These are phyloP conservation scores for Thecophora atra DNA, from an alignment of 2,888 invertebrate species.

Conservation along the genomic window DNA sequence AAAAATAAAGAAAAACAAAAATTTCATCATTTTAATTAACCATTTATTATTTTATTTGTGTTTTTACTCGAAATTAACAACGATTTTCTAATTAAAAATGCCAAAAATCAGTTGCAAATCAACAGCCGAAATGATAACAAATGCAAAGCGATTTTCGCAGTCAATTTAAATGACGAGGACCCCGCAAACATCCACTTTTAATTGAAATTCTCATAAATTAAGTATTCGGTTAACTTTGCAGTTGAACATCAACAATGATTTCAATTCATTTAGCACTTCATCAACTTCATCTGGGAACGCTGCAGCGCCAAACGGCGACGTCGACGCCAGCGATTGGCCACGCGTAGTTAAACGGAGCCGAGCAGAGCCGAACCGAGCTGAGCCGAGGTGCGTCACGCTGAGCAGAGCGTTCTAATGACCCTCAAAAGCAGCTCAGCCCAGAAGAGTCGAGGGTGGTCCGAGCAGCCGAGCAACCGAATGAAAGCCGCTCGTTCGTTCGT, in stretches of 20 bases:
- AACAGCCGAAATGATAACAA: not conserved
- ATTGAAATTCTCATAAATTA: constrained; percentile 29
- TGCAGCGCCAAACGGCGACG: no score
- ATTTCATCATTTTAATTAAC: not conserved
- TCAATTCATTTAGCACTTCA: constrained; percentile 38
- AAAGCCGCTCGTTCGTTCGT: not conserved
- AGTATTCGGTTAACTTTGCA: constrained; percentile 24
- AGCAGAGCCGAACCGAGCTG: not conserved
- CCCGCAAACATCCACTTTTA: not conserved
- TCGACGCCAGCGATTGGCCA: not conserved
- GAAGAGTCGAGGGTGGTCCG: not conserved
- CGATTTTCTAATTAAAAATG: constrained; percentile 31
- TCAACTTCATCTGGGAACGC: constrained; percentile 27
- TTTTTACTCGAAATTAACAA: constrained; percentile 1
- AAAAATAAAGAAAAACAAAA: not conserved
- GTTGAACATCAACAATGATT: constrained; percentile 30
- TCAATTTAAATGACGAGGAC: not conserved
- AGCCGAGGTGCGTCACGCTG: not conserved
- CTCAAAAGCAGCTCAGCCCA: not conserved
- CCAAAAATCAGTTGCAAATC: constrained; percentile 8
- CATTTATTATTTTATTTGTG: not conserved
- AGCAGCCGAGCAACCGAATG: not conserved
- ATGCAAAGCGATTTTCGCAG: not conserved
- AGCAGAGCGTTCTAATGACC: constrained; percentile 29
- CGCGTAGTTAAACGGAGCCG: not conserved